phyloP scores from a whole-genome alignment of 92 coral and sea anemone genomes.

The Umimayanthus kanabou region DNA sequence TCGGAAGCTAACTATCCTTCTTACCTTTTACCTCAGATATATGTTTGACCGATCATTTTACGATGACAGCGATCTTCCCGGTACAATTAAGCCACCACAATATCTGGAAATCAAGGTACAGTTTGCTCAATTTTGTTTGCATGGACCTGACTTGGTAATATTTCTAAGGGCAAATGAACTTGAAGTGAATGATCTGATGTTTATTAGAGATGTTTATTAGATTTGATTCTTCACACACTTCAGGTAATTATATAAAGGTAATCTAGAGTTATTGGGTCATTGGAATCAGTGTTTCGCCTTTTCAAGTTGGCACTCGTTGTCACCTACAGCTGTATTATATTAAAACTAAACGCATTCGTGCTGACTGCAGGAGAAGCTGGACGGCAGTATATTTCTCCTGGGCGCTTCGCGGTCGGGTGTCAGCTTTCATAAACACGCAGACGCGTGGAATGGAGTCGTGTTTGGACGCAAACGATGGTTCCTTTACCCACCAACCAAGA shows the following conservation, averaged over 20 bases:
- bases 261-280: no score
- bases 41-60: conserved; percentile 65
- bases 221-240: no score
- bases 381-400: conserved; percentile 66
- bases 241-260: no score
- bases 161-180: no score
- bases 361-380: conserved; percentile 48
- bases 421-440: conserved; percentile 72
- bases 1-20: not conserved
- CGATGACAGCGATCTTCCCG: conserved; percentile 56
- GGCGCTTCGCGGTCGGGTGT: conserved; percentile 76
- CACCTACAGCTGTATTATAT: no score
- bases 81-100: conserved; percentile 54
- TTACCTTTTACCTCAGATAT: conserved; percentile 37
- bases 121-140: not conserved
- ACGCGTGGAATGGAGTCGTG: conserved; percentile 74
- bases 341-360: not conserved
- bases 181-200: no score
- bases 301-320: no score
- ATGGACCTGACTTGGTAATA: not conserved
- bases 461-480: conserved; percentile 73
- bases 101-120: conserved; percentile 60
- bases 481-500: conserved; percentile 60
- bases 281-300: no score
- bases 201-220: no score